These are phyloP conservation scores for Mirza zaza DNA, from an alignment of 2,113 vertebrate species.

Conservation along the genomic window DNA sequence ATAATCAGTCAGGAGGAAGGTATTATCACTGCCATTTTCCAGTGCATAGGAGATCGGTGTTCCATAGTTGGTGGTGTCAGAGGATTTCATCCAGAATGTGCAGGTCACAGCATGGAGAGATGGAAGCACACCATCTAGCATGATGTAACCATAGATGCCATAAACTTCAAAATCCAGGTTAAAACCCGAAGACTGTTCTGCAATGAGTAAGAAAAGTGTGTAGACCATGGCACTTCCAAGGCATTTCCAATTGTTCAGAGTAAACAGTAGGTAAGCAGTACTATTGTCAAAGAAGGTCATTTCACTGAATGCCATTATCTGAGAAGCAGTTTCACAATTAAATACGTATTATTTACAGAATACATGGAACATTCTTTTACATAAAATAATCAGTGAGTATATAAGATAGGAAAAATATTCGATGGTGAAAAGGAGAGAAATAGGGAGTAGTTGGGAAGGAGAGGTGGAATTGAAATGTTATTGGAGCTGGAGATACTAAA, in stretches of 20 bases:
- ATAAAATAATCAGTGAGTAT: background rate
- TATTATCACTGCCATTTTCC: slow-evolving; percentile 94
- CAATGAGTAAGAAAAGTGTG: slow-evolving; percentile 74
- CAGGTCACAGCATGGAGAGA: slow-evolving; percentile 92
- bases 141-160: slow-evolving; percentile 94
- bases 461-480: background rate
- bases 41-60: slow-evolving; percentile 97
- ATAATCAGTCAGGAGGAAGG: slow-evolving; percentile 97
- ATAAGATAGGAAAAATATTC: background rate
- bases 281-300: background rate
- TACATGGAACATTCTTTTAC: background rate
- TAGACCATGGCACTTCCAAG: background rate
- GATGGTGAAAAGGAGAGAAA: background rate
- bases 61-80: slow-evolving; percentile 93
- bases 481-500: background rate
- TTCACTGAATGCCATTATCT: background rate
- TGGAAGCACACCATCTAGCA: slow-evolving; percentile 94
- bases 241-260: background rate
- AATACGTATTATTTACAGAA: background rate
- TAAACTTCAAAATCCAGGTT: slow-evolving; percentile 98
- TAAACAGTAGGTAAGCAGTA: background rate
- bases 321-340: background rate
- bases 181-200: slow-evolving; percentile 95
- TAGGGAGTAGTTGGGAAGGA: background rate
- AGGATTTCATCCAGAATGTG: slow-evolving; percentile 97